A percentile compares a stretch with the other conserved stretches of the same genome.
These are phyloP conservation scores for Coptotermes formosanus DNA, from an alignment of 1,140 invertebrate species.

Conservation along the genomic window DNA sequence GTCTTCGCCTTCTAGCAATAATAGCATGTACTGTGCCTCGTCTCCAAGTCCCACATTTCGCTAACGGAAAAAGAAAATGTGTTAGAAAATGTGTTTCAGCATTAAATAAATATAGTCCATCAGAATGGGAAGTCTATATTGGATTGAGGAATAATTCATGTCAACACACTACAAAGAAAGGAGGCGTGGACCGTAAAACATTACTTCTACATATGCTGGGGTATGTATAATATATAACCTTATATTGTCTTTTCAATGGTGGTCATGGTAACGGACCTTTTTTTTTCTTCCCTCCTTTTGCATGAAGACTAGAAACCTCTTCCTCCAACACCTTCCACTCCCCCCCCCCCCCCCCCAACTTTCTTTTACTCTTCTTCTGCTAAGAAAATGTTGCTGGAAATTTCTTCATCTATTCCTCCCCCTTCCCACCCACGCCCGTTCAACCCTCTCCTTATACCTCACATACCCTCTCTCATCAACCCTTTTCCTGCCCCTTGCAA, in stretches of 20 bases:
- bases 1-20: too few relatives aligned
- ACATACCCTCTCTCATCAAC: slow-evolving; percentile 34
- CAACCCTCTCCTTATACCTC: slow-evolving; percentile 21
- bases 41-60: too few relatives aligned
- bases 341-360: background rate
- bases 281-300: background rate
- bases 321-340: background rate
- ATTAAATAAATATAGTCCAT: background rate
- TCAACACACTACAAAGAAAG: background rate
- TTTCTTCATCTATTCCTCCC: slow-evolving; percentile 34
- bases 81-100: background rate
- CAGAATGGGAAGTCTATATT: background rate
- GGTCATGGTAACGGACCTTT: slow-evolving; percentile 10
- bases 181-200: background rate
- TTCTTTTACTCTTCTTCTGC: slow-evolving; percentile 18
- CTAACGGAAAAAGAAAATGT: too few relatives aligned
- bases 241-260: background rate
- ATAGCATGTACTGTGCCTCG: too few relatives aligned
- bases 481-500: slow-evolving; percentile 26
- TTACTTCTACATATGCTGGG: background rate
- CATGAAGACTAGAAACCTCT: slow-evolving; percentile 19
- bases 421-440: slow-evolving; percentile 20
- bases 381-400: slow-evolving; percentile 36
- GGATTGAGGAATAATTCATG: background rate
- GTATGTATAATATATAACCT: background rate